A percentile compares a stretch with the other conserved stretches of the same genome.
These are phyloP conservation scores for Oreochromis niloticus DNA, from an alignment of 2,113 vertebrate genomes.

Conservation along the genomic window DNA sequence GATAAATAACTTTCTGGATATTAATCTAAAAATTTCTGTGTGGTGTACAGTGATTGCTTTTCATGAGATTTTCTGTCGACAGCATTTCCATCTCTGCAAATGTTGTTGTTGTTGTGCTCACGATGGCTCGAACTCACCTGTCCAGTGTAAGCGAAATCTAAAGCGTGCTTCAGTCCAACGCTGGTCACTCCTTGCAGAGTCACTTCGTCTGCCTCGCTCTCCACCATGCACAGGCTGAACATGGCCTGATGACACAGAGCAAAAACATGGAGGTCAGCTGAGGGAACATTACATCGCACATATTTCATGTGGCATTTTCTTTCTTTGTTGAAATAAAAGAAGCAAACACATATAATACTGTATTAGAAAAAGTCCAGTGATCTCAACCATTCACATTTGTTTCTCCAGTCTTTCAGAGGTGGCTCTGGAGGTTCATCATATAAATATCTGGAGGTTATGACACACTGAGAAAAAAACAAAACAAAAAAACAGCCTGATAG, in stretches of 20 bases:
- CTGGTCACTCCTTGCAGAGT: slow-evolving; percentile 91
- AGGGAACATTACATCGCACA: background rate
- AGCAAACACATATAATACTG: background rate
- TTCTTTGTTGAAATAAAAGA: background rate
- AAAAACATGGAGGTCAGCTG: slow-evolving; percentile 6
- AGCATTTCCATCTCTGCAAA: background rate
- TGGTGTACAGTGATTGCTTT: background rate
- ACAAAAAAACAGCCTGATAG: background rate
- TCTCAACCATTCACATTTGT: background rate
- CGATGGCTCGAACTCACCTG: slow-evolving; percentile 75
- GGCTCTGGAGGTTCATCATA: background rate
- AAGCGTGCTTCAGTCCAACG: slow-evolving; percentile 89
- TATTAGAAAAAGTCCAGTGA: background rate
- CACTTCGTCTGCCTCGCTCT: slow-evolving; percentile 95
- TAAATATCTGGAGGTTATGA: background rate
- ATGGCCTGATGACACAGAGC: slow-evolving; percentile 79
- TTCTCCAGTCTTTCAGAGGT: background rate
- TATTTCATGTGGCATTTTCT: background rate
- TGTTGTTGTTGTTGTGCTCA: background rate
- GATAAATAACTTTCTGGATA: background rate
- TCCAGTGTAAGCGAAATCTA: slow-evolving; percentile 97
- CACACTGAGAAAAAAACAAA: background rate
- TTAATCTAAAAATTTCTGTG: background rate
- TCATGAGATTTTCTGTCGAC: background rate
- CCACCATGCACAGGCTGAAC: slow-evolving; percentile 98